A percentile compares a stretch with the other conserved stretches of the same genome.
phyloP scores from a whole-genome alignment of 2,113 vertebrate species.

The Oryzias javanicus region DNA sequence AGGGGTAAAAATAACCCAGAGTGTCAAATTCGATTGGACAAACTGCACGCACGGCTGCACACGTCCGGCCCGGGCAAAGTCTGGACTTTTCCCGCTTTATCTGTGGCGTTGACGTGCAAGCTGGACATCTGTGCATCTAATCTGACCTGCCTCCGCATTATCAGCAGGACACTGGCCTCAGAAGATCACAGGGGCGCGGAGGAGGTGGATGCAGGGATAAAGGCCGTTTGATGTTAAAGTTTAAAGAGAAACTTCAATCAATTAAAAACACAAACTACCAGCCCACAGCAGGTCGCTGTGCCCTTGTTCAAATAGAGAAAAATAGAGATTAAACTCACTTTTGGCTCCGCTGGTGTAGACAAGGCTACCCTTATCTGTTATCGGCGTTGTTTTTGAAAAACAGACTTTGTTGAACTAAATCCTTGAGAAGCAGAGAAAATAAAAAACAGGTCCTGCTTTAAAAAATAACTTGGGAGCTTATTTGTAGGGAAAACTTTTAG shows the following conservation, averaged over 20 bases:
- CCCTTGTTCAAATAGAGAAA: conserved; percentile 16
- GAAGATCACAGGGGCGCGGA: background rate
- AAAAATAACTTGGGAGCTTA: no score
- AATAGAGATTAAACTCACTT: background rate
- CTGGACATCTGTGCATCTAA: conserved; percentile 47
- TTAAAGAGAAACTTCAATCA: conserved; percentile 57
- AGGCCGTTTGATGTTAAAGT: conserved; percentile 53
- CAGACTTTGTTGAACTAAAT: background rate
- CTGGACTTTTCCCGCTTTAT: conserved; percentile 4
- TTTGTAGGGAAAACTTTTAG: no score
- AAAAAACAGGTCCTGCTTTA: no score
- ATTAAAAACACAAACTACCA: background rate
- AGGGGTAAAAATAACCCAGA: conserved; percentile 55
- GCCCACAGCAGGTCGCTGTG: conserved; percentile 41
- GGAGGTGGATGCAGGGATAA: conserved; percentile 18
- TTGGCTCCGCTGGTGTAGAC: conserved; percentile 1
- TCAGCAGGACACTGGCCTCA: conserved; percentile 50
- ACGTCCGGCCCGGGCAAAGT: conserved; percentile 9
- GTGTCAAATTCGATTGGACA: conserved; percentile 49
- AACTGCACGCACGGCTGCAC: conserved; percentile 27
- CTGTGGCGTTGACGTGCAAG: conserved; percentile 8
- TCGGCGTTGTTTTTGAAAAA: background rate
- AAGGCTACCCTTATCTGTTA: background rate
- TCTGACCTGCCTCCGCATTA: conserved; percentile 40
- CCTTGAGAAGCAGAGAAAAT: background rate